Evolutionary conservation across 1,140 invertebrate genomes (phyloP), one percentile per base, ranked within the genome.

Genomic region (Drosophila novamexicana): DNA sequence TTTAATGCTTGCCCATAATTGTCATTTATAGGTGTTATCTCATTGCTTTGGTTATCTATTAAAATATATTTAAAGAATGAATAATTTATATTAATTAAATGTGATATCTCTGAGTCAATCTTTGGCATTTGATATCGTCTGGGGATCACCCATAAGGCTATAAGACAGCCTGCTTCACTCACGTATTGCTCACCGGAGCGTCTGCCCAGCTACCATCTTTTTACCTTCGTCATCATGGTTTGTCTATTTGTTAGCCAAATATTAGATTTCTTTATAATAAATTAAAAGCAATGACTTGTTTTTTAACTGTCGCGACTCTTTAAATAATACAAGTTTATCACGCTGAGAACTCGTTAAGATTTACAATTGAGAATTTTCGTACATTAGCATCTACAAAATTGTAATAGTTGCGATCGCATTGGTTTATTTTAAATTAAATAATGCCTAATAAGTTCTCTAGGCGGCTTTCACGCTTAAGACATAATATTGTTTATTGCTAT

Each of bases 401-500:
- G 36, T 36, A 63, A 22, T 37, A n/a, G 32, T 18, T 61, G 10
- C 10, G 16, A 18, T 34, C n/a, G 22, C 22, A n/a, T 22, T 9
- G 7, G n/a, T 6, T 37, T 29, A 10, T 9, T 40, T 32, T 37
- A 7, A 62, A 62, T 68, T 37, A 62, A 74, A 68, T 74, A 22
- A 53, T 54, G 12, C 16, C 49, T 29, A 74, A 61, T 68, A 56
- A 62, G 50, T 40, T 70, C 75, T 57, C 47, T 59, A 44, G 40
- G 67, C 71, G 75, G 63, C 75, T 74, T 72, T 72, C 77, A 64
- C 67, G 75, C 75, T 86, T 88, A 82, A 65, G 36, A 73, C 64
- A 78, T 85, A 79, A 69, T 52, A 63, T 76, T 49, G 61, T 88
- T 85, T 81, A 81, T 85, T 85, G 70, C 76, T 82, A 79, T 68